Conservation (phyloP, 1,140 invertebrate genomes). For the Anthonomus grandis region DNA sequence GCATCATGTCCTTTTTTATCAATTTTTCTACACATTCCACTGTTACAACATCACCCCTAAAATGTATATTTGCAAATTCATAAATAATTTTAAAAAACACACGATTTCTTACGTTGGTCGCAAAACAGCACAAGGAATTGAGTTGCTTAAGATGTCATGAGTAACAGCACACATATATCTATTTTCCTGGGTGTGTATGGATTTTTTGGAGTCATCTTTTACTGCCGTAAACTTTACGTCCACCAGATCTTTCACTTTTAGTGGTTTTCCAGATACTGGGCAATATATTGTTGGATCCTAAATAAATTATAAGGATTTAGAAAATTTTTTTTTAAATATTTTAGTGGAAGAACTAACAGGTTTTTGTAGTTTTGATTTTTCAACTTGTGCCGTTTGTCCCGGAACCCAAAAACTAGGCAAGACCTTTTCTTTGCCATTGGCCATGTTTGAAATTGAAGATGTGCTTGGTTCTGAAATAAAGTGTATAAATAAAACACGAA, state of each 20-base stretch:
- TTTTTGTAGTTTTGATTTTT: slow-evolving; percentile 70
- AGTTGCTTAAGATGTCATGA: slow-evolving; percentile 93
- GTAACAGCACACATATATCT: slow-evolving; percentile 98
- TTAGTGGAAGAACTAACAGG: slow-evolving; percentile 57
- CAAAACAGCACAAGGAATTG: slow-evolving; percentile 88
- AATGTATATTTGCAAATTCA: slow-evolving; percentile 38
- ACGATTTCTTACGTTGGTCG: slow-evolving; percentile 73
- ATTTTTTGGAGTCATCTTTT: slow-evolving; percentile 80
- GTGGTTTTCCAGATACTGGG: slow-evolving; percentile 85
- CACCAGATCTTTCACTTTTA: slow-evolving; percentile 92
- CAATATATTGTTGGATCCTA: slow-evolving; percentile 86
- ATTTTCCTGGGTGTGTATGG: slow-evolving; percentile 78
- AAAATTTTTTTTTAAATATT: not conserved
- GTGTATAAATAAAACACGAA: not conserved
- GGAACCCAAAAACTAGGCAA: slow-evolving; percentile 98
- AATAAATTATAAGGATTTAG: slow-evolving; percentile 28
- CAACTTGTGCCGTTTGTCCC: slow-evolving; percentile 84
- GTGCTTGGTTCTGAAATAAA: slow-evolving; percentile 29
- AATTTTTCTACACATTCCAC: slow-evolving; percentile 95
- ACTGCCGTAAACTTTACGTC: slow-evolving; percentile 91
- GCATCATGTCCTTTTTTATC: slow-evolving; percentile 95
- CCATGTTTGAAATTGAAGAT: slow-evolving; percentile 76
- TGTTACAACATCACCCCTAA: slow-evolving; percentile 91
- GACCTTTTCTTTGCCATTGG: slow-evolving; percentile 56
- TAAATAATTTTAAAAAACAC: not conserved